Evolutionary conservation across 1,140 invertebrate genomes (phyloP).

Genomic region (Cydia pomonella): DNA sequence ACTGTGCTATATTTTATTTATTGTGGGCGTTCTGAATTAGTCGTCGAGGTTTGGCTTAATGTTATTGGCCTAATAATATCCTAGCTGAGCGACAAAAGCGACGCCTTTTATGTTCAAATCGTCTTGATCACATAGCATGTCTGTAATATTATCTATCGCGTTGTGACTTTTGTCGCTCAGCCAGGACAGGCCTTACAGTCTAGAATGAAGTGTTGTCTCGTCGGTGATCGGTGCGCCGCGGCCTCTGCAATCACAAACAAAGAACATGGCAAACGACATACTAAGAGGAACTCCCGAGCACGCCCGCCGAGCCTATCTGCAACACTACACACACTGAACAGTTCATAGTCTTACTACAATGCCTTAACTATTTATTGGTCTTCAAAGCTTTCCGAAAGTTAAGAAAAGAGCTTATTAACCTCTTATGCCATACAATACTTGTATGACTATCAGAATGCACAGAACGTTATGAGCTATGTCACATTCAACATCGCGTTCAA

Average conservation of each 20-base stretch:
- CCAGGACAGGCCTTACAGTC: constrained; percentile 47
- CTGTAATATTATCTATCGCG: constrained; percentile 20
- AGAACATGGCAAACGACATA: constrained; percentile 63
- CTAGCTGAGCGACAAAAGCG: not conserved
- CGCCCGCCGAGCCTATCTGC: constrained; percentile 64
- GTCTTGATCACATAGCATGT: no score
- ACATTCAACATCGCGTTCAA: no score
- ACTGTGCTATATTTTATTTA: constrained; percentile 2
- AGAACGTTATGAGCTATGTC: no score
- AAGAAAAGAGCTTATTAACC: not conserved
- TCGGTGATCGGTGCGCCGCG: constrained; percentile 32
- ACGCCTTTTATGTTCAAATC: not conserved
- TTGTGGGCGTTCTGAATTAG: constrained; percentile 34
- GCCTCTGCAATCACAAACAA: constrained; percentile 76
- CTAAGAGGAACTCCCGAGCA: not conserved
- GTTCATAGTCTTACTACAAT: constrained; percentile 4
- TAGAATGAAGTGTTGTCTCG: constrained; percentile 48
- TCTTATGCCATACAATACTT: no score
- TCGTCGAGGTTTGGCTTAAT: constrained; percentile 32
- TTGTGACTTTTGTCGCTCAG: not conserved
- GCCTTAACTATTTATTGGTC: not conserved
- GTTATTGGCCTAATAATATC: not conserved
- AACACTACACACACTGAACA: constrained; percentile 74
- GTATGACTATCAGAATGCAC: no score
- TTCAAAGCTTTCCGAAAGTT: not conserved